Conservation (phyloP, 2,797 vertebrate genomes). For the Sparus aurata region DNA sequence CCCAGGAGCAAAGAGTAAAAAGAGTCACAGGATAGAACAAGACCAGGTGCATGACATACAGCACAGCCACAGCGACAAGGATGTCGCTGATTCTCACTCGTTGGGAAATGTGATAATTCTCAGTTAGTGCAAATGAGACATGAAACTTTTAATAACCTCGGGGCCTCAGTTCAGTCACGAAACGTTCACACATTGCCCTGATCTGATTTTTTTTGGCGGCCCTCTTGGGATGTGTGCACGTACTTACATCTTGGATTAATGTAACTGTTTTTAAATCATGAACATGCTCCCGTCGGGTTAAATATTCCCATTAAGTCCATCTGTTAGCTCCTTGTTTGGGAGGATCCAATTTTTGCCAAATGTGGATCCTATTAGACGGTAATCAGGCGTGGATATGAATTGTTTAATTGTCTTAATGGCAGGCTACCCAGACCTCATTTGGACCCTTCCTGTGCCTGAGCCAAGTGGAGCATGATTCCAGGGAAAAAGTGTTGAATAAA, state of each 20-base stretch:
- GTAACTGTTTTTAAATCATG: neutral
- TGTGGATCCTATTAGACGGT: constrained; percentile 15
- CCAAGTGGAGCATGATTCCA: constrained; percentile 23
- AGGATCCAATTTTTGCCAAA: constrained; percentile 3
- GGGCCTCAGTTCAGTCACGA: constrained; percentile 30
- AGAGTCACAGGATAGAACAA: neutral
- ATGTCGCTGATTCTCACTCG: neutral
- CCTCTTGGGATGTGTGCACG: constrained; percentile 11
- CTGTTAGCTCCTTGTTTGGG: neutral
- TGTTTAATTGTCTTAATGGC: constrained; percentile 35
- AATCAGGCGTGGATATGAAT: constrained; percentile 22
- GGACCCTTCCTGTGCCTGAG: constrained; percentile 11
- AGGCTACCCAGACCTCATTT: constrained; percentile 15
- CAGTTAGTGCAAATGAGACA: constrained; percentile 42
- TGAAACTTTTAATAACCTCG: constrained; percentile 47
- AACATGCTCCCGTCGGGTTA: neutral
- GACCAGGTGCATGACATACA: constrained; percentile 16
- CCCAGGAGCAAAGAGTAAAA: neutral
- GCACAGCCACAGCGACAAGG: neutral
- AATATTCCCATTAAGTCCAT: neutral
- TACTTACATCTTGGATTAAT: constrained; percentile 13
- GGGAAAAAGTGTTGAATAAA: constrained; percentile 62
- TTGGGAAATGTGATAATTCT: constrained; percentile 23
- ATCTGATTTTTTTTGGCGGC: constrained; percentile 10
- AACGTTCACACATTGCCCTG: neutral